Conservation (phyloP, 2,797 vertebrate species). For the Ibycter americanus region DNA sequence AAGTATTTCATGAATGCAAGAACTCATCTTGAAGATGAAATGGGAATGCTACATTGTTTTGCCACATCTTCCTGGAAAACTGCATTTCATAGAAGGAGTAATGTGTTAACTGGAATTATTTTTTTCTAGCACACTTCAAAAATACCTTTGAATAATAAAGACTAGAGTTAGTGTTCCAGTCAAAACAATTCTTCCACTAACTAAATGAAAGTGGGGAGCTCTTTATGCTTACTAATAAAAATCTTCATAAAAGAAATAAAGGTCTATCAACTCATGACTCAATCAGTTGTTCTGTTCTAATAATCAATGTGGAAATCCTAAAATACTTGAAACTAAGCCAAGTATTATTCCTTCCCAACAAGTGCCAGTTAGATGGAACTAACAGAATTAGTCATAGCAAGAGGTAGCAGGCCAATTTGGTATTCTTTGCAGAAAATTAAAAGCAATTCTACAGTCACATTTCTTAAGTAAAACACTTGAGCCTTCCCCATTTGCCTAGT, state of each 20-base stretch:
- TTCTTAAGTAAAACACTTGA: background rate
- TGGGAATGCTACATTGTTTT: background rate
- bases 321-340: background rate
- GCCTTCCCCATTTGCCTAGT: background rate
- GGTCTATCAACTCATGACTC: background rate
- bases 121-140: background rate
- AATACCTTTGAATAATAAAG: background rate
- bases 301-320: background rate
- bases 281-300: background rate
- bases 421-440: background rate
- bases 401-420: background rate
- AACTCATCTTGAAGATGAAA: background rate
- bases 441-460: background rate
- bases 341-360: background rate
- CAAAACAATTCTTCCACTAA: background rate
- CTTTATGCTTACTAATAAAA: background rate
- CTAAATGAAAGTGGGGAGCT: background rate
- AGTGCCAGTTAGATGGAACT: background rate
- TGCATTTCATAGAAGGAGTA: background rate
- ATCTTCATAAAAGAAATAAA: background rate
- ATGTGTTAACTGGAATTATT: background rate
- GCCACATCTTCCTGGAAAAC: background rate
- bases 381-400: background rate
- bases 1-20: background rate
- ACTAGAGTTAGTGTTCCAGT: background rate